A percentile compares a stretch with the other conserved stretches of the same genome.
Evolutionary conservation across 2,797 vertebrate species (phyloP).

Genomic region (Pristis pectinata): DNA sequence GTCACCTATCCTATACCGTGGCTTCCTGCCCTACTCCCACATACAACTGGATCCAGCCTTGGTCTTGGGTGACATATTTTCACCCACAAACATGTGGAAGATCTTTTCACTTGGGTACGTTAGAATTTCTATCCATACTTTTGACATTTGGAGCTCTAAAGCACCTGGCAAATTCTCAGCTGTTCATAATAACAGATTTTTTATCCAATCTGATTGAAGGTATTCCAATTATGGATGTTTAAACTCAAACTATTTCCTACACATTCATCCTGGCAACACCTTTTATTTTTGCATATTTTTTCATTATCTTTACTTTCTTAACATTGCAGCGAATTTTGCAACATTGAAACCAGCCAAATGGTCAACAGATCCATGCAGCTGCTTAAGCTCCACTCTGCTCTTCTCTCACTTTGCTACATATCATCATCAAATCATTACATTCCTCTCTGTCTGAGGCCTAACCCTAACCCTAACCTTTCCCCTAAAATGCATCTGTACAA

Average conservation of each 20-base stretch:
- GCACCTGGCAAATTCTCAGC: not conserved
- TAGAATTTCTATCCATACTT: not conserved
- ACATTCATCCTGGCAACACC: not conserved
- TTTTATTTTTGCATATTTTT: not conserved
- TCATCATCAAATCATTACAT: not conserved
- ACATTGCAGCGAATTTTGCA: not conserved
- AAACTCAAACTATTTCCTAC: not conserved
- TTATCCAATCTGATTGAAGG: not conserved
- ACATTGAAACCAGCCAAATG: not conserved
- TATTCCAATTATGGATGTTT: not conserved
- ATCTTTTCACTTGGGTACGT: too few species aligned
- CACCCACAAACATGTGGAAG: too few species aligned
- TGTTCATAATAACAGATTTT: not conserved
- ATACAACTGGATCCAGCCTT: too few species aligned
- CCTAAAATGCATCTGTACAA: not conserved
- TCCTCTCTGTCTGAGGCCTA: not conserved
- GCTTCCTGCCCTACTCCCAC: too few species aligned
- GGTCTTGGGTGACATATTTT: too few species aligned
- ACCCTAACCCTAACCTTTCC: too few species aligned
- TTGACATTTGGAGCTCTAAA: not conserved
- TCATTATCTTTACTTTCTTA: not conserved
- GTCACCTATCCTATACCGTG: too few species aligned
- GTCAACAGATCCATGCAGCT: not conserved
- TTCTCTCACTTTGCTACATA: not conserved
- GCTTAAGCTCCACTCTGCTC: not conserved